Evolutionary conservation across 2,113 vertebrate species (phyloP).

Genomic region (Plotosus lineatus): DNA sequence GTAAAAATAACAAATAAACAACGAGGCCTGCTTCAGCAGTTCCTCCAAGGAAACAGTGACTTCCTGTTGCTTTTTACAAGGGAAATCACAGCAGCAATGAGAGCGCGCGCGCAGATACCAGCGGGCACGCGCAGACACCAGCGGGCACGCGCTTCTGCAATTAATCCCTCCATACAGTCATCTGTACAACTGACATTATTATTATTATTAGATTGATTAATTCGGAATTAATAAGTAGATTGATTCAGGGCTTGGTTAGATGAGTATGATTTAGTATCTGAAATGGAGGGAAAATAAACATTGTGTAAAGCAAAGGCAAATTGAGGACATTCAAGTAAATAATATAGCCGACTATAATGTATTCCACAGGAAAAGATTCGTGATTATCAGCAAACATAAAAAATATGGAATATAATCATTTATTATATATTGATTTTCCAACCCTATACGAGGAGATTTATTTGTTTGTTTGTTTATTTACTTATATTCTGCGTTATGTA

Average conservation of each 20-base stretch:
- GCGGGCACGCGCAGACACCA: not conserved
- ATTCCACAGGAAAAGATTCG: not conserved
- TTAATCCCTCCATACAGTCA: not conserved
- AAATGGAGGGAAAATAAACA: not conserved
- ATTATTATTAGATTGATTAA: not conserved
- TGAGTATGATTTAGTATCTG: not conserved
- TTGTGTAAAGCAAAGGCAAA: not conserved
- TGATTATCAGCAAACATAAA: not conserved
- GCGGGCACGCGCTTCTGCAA: not conserved
- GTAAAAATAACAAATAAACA: not conserved
- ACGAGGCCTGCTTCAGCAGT: constrained; percentile 1
- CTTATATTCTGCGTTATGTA: not conserved
- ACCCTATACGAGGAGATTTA: too few relatives aligned
- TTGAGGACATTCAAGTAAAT: not conserved
- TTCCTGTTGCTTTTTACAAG: constrained; percentile 19
- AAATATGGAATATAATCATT: not conserved
- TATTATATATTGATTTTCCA: not conserved
- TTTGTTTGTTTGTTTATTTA: not conserved
- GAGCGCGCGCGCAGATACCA: not conserved
- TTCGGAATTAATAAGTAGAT: not conserved
- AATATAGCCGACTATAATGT: not conserved
- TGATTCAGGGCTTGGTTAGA: not conserved
- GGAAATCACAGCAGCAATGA: not conserved
- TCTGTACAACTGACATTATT: not conserved
- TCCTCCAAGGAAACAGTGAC: constrained; percentile 3